Base-by-base conservation (phyloP, 92 coral and sea anemone species). In the Siderastrea radians region DNA sequence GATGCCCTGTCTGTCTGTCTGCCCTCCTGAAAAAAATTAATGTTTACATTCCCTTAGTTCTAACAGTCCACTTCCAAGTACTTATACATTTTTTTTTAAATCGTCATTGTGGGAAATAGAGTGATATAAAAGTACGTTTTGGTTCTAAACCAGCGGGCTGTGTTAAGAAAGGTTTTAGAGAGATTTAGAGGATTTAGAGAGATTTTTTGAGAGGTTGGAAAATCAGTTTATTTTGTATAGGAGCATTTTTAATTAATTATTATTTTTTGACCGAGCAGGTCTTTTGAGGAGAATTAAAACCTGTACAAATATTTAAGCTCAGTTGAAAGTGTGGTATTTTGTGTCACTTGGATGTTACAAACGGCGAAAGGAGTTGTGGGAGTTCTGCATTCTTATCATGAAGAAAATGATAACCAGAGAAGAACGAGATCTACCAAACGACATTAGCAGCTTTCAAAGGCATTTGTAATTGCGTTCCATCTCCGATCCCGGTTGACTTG, bases 281-380 rank as follows among this genome's bases (percentile, higher is more conserved):
- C 17, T 17, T 72, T 72, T 49, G 11, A 72, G 58, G 77, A 49
- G 38, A 49, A 49, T 48, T 72, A 49, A 48, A 16, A 48, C 79
- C 51, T 53, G 66, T 75, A 26, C 19, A 75, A 75, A 55, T 75
- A 75, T 75, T 54, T 75, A 11, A 52, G 16, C 76, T 2, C 9
- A 55, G 55, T 53, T 75, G 79, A 52, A 54, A 52, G 60, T n/a
- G 65, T 75, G 49, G 38, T 26, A 7, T 75, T 75, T 75, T 14
- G 5, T 75, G 46, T 75, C 53, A n/a, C 38, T 26, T 0, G 38
- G 38, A 26, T 43, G 49, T 38, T 5, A 55, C 61, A 2, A 55
- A 26, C 38, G 38, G 38, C 38, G 38, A 26, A 26, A 0, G 38
- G 38, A 26, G 38, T 26, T 26, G 38, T 26, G 38, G 38, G 38